Conservation (phyloP, 1,140 invertebrate genomes). For the Drusus annulatus region DNA sequence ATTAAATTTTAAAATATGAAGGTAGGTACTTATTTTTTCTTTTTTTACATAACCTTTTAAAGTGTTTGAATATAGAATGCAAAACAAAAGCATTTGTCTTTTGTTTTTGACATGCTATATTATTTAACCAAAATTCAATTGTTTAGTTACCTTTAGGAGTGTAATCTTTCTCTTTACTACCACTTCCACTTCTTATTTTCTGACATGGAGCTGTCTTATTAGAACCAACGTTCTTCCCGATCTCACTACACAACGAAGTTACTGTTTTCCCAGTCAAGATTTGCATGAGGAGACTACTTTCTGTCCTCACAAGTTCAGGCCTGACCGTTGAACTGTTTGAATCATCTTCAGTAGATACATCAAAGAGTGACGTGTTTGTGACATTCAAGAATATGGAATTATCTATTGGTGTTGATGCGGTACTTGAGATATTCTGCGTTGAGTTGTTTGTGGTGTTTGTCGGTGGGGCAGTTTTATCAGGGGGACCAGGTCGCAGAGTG, state of each 20-base stretch:
- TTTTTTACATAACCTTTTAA: no score
- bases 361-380: slow-evolving; percentile 42
- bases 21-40: no score
- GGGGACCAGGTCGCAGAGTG: slow-evolving; percentile 85
- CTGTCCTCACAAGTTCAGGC: slow-evolving; percentile 10
- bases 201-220: slow-evolving; percentile 51
- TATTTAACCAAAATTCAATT: no score
- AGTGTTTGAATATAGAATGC: no score
- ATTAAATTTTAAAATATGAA: no score
- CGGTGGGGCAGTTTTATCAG: slow-evolving; percentile 59
- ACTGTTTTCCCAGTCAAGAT: slow-evolving; percentile 1
- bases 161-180: slow-evolving; percentile 52
- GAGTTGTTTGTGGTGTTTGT: slow-evolving; percentile 39
- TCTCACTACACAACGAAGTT: slow-evolving; percentile 40
- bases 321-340: neutral
- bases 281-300: slow-evolving; percentile 1
- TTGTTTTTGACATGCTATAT: no score
- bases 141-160: slow-evolving; percentile 50
- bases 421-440: slow-evolving; percentile 6
- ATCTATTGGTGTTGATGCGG: slow-evolving; percentile 36
- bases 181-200: slow-evolving; percentile 55
- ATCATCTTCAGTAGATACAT: slow-evolving; percentile 35
- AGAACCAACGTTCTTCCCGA: neutral
- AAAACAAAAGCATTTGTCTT: no score
- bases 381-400: slow-evolving; percentile 40